Percentiles rank a stretch among this genome's conserved stretches.
phyloP scores from a whole-genome alignment of 2,888 invertebrate species.

The Netelia fuscicornis region DNA sequence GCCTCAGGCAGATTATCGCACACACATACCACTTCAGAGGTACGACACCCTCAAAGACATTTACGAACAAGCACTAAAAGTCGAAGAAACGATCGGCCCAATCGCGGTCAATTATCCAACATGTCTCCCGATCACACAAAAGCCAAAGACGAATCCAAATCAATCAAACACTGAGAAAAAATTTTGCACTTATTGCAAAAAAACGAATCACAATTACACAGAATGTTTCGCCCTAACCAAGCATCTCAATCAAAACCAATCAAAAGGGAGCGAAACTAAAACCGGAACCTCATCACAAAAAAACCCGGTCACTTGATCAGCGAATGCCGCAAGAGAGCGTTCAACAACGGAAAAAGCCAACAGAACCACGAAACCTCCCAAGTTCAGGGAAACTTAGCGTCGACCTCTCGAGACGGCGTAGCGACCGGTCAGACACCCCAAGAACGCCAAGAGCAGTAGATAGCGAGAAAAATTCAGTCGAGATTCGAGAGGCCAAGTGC shows the following conservation, averaged over 20 bases:
- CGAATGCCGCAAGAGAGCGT: constrained; percentile 2
- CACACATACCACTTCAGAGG: not conserved
- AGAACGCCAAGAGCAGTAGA: not conserved
- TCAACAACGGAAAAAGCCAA: constrained; percentile 1
- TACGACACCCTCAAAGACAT: not conserved
- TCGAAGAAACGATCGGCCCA: not conserved
- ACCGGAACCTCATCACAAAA: not conserved
- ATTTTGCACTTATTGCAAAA: not conserved
- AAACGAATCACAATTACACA: not conserved
- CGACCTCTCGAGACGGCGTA: not conserved
- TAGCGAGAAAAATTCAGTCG: not conserved
- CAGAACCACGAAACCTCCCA: too few species aligned
- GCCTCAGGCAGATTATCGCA: not conserved
- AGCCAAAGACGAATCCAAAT: too few species aligned
- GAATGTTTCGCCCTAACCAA: not conserved
- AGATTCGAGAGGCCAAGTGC: not conserved
- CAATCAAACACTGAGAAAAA: not conserved
- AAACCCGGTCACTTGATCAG: not conserved
- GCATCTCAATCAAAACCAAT: not conserved
- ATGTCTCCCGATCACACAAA: not conserved
- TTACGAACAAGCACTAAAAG: not conserved
- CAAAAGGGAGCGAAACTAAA: not conserved
- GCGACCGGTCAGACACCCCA: not conserved
- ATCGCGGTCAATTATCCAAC: not conserved
- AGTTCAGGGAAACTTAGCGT: not conserved